Percentiles rank a stretch among this genome's conserved stretches.
These are phyloP conservation scores for Bombus sylvicola DNA, from an alignment of 1,140 invertebrate species.

Conservation along the genomic window DNA sequence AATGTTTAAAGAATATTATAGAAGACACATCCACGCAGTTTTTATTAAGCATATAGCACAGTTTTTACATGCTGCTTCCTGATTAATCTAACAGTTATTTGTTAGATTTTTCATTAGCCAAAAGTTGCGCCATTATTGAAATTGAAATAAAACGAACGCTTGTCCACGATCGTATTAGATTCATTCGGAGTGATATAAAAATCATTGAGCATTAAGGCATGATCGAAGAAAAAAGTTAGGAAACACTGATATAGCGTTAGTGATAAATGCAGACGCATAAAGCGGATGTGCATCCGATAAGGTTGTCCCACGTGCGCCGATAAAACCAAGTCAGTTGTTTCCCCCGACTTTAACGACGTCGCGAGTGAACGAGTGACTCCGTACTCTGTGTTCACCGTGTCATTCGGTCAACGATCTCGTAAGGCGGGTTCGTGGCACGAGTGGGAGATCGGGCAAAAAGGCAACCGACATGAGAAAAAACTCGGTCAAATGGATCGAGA, in stretches of 20 bases:
- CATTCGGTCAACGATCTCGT: conserved; percentile 55
- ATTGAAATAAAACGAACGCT: too few species aligned
- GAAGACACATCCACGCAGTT: background rate
- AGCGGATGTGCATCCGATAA: conserved; percentile 38
- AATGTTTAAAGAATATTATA: background rate
- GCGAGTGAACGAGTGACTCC: conserved; percentile 36
- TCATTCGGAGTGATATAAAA: too few species aligned
- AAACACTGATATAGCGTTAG: background rate
- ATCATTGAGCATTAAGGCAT: too few species aligned
- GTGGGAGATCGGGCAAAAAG: conserved; percentile 50
- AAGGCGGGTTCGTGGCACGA: conserved; percentile 41
- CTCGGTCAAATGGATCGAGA: conserved; percentile 56
- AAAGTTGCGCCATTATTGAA: too few species aligned
- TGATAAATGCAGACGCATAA: conserved; percentile 16
- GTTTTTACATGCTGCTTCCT: too few species aligned
- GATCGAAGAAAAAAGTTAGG: too few species aligned
- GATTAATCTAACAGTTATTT: too few species aligned
- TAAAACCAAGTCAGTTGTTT: conserved; percentile 24
- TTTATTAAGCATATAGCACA: background rate
- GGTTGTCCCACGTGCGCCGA: conserved; percentile 24
- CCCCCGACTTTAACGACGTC: conserved; percentile 11
- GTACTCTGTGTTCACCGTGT: conserved; percentile 40
- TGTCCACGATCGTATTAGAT: too few species aligned
- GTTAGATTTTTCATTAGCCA: too few species aligned
- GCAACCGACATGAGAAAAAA: conserved; percentile 46